These are phyloP conservation scores for Platyscapa corneri DNA, from an alignment of 1,140 invertebrate genomes.

Conservation along the genomic window DNA sequence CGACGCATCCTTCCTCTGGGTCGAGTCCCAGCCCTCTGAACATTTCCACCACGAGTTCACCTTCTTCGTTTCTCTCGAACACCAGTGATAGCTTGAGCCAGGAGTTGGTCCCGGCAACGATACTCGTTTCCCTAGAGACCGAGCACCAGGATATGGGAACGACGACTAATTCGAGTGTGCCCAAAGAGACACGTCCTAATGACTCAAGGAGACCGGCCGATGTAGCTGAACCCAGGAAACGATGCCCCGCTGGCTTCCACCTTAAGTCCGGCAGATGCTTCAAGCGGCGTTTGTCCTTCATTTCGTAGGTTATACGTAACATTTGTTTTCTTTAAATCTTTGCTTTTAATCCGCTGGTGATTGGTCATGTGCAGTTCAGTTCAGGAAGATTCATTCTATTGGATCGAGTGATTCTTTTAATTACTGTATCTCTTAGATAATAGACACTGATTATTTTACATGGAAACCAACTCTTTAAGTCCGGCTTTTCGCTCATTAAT, in stretches of 20 bases:
- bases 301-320: slow-evolving; percentile 41
- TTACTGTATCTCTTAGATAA: too few relatives aligned
- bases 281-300: slow-evolving; percentile 37
- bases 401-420: too few relatives aligned
- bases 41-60: too few relatives aligned
- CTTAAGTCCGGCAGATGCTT: slow-evolving; percentile 46
- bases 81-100: neutral
- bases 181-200: neutral
- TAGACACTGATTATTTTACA: too few relatives aligned
- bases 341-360: too few relatives aligned
- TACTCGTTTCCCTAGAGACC: neutral
- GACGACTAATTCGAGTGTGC: neutral
- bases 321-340: neutral
- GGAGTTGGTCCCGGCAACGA: neutral
- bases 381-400: too few relatives aligned
- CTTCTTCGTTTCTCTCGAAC: too few relatives aligned
- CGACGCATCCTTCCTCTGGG: neutral
- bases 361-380: too few relatives aligned
- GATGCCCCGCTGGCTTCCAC: slow-evolving; percentile 37
- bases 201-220: neutral
- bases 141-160: neutral
- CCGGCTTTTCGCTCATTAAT: too few relatives aligned
- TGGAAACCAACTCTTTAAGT: too few relatives aligned
- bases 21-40: neutral
- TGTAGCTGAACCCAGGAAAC: slow-evolving; percentile 31